Base-by-base conservation (phyloP, 2,888 invertebrate genomes). In the Ectobius pallidus region DNA sequence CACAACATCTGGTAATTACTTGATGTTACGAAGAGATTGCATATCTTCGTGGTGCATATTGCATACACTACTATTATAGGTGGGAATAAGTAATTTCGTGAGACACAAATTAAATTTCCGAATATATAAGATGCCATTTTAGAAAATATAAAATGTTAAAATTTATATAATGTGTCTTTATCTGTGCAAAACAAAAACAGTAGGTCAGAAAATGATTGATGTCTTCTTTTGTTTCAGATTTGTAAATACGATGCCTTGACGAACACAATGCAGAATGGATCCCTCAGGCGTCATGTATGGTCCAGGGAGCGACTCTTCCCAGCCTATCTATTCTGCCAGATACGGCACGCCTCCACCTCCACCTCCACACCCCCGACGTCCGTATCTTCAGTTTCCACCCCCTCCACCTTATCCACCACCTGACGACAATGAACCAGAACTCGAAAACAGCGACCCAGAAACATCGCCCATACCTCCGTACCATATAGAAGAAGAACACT, bases 351-450 rank as follows among this genome's bases (percentile, higher is more conserved):
- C 71, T 3, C 72, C 72, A 1, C 71, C 65, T 14, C 71, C 62
- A 3, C 58, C 70, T 3, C 46, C 70, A 42, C 69, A 39, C 14
- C 72, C 69, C 30, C 69, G 72, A 25, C 73, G 79, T 71, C 82
- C 80, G 75, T 78, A 77, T 85, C 87, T 92, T 84, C 90, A 91
- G 84, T 92, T 92, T 83, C 89, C 91, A 76, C 92, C 91, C 74
- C 91, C 92, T 78, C 91, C 91, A 76, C 89, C 90, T 74, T 91
- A 90, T 81, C 90, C 90, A 76, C 89, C 90, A 61, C 84, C 86
- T 14, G 70, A 42, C 46, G 61, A 62, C 27, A 27, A 71, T 2
- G 34, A 34, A 6, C 32, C 18, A n/a, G 44, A 55, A 42, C 18
- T 34, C 25, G 65, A 22, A 18, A 32, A 32, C 52, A 32, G 71